Percentiles rank a stretch among this genome's conserved stretches.
Conservation (phyloP, 2,888 invertebrate species). For the Terebella lapidaria region DNA sequence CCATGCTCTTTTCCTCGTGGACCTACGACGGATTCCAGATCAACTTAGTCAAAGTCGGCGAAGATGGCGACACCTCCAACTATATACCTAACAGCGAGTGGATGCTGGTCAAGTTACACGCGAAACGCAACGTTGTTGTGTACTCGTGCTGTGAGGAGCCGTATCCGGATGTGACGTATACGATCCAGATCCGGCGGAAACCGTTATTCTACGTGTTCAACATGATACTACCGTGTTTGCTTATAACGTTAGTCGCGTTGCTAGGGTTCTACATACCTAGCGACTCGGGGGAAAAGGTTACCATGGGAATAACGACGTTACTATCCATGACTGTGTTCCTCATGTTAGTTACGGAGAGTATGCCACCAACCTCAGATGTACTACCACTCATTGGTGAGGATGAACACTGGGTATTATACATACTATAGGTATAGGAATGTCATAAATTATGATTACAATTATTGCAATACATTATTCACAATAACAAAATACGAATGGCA, state of each 20-base stretch:
- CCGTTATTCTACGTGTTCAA: constrained; percentile 60
- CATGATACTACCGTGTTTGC: constrained; percentile 58
- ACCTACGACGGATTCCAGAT: constrained; percentile 58
- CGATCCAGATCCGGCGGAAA: constrained; percentile 55
- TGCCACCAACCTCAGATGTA: constrained; percentile 61
- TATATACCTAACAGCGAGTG: constrained; percentile 90
- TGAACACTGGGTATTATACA: background rate
- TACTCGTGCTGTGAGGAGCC: constrained; percentile 55
- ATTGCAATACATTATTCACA: too few species aligned
- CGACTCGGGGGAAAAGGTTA: constrained; percentile 56
- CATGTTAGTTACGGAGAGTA: constrained; percentile 60
- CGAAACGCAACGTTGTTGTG: constrained; percentile 57
- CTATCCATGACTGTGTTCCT: constrained; percentile 60
- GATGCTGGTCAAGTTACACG: constrained; percentile 61
- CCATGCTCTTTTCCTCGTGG: constrained; percentile 59
- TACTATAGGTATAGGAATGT: too few species aligned
- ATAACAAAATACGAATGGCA: too few species aligned
- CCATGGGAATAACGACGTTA: constrained; percentile 59
- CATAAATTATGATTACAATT: too few species aligned
- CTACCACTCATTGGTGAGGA: constrained; percentile 58
- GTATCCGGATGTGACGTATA: constrained; percentile 58
- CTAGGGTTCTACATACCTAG: constrained; percentile 60
- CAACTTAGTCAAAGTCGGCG: constrained; percentile 53
- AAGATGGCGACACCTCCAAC: constrained; percentile 78
- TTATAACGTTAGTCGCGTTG: constrained; percentile 59